Conservation (phyloP, 2,113 vertebrate species). For the Oryzias melastigma region DNA sequence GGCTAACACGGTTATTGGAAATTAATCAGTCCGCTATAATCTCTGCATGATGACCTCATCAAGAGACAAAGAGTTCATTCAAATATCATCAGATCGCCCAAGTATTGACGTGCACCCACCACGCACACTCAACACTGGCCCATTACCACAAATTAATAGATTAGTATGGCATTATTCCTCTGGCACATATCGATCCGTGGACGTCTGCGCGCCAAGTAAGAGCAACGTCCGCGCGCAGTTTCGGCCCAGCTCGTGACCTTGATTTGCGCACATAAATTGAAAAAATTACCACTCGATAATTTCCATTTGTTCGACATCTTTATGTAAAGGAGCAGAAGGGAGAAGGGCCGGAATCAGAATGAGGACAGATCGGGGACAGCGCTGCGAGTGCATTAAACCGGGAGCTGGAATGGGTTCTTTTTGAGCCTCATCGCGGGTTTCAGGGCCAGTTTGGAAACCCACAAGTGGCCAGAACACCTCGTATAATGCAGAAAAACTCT, state of each 20-base stretch:
- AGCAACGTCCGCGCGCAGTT: constrained; percentile 80
- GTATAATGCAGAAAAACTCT: constrained; percentile 23
- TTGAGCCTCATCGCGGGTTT: constrained; percentile 54
- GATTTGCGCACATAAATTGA: constrained; percentile 81
- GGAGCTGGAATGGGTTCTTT: constrained; percentile 66
- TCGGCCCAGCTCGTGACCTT: constrained; percentile 84
- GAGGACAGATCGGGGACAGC: constrained; percentile 58
- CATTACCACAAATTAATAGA: constrained; percentile 94
- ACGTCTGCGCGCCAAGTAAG: constrained; percentile 90
- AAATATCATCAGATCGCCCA: constrained; percentile 82
- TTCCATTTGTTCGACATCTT: constrained; percentile 72
- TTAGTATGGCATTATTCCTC: constrained; percentile 86
- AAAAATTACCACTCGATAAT: constrained; percentile 78
- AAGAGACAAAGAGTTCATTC: constrained; percentile 71
- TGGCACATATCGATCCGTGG: constrained; percentile 87
- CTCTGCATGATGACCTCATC: constrained; percentile 69
- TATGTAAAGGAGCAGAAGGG: constrained; percentile 66
- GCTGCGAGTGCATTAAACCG: constrained; percentile 55
- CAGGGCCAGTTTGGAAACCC: constrained; percentile 59
- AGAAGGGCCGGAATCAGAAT: constrained; percentile 60
- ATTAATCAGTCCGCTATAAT: constrained; percentile 55
- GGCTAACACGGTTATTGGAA: constrained; percentile 50
- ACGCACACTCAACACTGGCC: constrained; percentile 82
- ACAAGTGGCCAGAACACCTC: constrained; percentile 65
- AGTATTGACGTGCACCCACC: constrained; percentile 81